Percentiles rank a stretch among this genome's conserved stretches.
These are phyloP conservation scores for Piezodorus guildinii DNA, from an alignment of 1,140 invertebrate genomes.

Conservation along the genomic window DNA sequence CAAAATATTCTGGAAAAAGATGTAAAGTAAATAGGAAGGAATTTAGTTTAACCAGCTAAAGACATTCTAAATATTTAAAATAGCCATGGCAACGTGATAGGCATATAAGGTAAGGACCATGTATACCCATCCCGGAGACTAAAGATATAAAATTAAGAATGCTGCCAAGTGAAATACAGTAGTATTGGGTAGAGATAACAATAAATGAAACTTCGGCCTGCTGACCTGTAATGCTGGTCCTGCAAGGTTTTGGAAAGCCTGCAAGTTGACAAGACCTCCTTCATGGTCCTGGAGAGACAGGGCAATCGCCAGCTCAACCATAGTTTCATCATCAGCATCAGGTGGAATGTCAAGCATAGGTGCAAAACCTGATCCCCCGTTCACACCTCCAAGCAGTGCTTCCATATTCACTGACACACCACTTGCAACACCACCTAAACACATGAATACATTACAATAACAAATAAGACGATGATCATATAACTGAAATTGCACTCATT, in stretches of 20 bases:
- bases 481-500: no score
- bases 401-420: slow-evolving; percentile 33
- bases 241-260: slow-evolving; percentile 35
- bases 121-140: no score
- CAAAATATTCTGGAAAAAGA: no score
- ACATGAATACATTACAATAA: background rate
- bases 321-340: slow-evolving; percentile 89
- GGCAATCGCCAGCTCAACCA: slow-evolving; percentile 91
- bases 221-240: slow-evolving; percentile 35
- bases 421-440: slow-evolving; percentile 27
- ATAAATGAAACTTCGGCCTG: background rate
- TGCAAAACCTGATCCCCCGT: slow-evolving; percentile 44
- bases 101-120: no score
- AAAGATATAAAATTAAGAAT: no score
- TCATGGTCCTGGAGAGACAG: slow-evolving; percentile 75
- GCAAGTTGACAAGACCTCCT: slow-evolving; percentile 38
- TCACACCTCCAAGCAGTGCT: slow-evolving; percentile 38
- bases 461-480: no score
- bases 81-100: no score
- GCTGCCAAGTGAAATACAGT: no score
- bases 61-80: no score
- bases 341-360: slow-evolving; percentile 76
- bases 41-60: no score
- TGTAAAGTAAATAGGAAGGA: no score
- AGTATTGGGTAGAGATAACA: no score